Evolutionary conservation across 2,888 invertebrate genomes (phyloP).

Genomic region (Charanyca ferruginea): DNA sequence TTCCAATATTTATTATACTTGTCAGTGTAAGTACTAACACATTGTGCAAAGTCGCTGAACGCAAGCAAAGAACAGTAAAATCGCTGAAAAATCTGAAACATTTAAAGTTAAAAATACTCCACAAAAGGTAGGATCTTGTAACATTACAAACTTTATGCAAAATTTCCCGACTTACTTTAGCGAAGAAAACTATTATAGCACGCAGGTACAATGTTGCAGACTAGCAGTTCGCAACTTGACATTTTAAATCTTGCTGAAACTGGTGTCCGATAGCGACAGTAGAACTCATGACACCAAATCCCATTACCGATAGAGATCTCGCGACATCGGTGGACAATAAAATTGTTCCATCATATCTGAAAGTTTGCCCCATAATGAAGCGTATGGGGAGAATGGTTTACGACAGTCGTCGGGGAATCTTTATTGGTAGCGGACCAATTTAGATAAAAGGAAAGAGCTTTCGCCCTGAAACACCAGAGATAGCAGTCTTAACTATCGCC

Average conservation of each 20-base stretch:
- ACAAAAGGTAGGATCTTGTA: constrained; percentile 61
- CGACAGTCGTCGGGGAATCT: constrained; percentile 90
- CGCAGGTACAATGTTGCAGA: constrained; percentile 67
- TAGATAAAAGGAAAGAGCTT: constrained; percentile 91
- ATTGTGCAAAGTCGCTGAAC: constrained; percentile 23
- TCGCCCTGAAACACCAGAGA: constrained; percentile 90
- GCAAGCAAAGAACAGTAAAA: constrained; percentile 35
- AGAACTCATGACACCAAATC: constrained; percentile 78
- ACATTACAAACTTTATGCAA: constrained; percentile 69
- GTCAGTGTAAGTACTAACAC: constrained; percentile 15
- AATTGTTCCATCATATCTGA: constrained; percentile 91
- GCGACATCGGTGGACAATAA: constrained; percentile 91
- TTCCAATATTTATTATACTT: constrained; percentile 32
- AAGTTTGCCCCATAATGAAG: constrained; percentile 91
- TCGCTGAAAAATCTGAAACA: constrained; percentile 42
- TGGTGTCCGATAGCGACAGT: constrained; percentile 67
- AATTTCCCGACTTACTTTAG: constrained; percentile 52
- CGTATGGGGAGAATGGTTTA: constrained; percentile 91
- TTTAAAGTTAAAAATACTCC: constrained; percentile 53
- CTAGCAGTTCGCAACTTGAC: constrained; percentile 73
- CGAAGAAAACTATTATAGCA: constrained; percentile 52
- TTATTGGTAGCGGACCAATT: constrained; percentile 91
- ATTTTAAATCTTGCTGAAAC: constrained; percentile 73
- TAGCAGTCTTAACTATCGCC: constrained; percentile 91
- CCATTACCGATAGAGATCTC: constrained; percentile 90